Evolutionary conservation across 2,888 invertebrate species (phyloP).

Genomic region (Ptilodon capucinus): DNA sequence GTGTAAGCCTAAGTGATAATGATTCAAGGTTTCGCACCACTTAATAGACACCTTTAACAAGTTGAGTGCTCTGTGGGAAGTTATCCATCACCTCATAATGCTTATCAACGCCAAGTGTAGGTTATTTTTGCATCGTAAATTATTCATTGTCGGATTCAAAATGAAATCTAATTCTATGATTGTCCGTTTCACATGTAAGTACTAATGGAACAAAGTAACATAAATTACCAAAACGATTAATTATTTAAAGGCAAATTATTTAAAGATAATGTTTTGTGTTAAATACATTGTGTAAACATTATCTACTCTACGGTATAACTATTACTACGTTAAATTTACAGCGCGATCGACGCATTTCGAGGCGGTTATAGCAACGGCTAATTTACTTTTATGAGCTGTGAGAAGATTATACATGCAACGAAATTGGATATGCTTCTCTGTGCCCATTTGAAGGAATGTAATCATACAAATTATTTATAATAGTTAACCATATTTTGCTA

Average conservation of each 20-base stretch:
- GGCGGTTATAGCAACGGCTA: slow-evolving; percentile 32
- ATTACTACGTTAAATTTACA: slow-evolving; percentile 1
- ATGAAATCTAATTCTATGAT: not conserved
- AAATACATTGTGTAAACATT: slow-evolving; percentile 12
- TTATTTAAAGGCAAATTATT: slow-evolving; percentile 11
- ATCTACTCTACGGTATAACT: no score
- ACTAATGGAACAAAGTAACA: no score
- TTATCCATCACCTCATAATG: slow-evolving; percentile 15
- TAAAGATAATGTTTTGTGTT: slow-evolving; percentile 12
- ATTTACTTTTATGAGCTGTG: slow-evolving; percentile 53
- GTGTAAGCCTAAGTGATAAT: slow-evolving; percentile 20
- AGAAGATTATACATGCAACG: slow-evolving; percentile 38
- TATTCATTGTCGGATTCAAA: not conserved
- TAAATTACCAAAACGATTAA: no score
- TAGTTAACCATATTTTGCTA: no score
- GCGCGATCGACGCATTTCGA: slow-evolving; percentile 14
- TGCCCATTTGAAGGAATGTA: slow-evolving; percentile 22
- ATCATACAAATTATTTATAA: slow-evolving; percentile 3
- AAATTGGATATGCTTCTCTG: slow-evolving; percentile 36
- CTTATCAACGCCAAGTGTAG: slow-evolving; percentile 3
- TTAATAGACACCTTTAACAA: slow-evolving; percentile 15
- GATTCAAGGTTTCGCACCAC: slow-evolving; percentile 34
- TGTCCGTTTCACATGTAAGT: not conserved
- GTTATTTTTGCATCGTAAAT: slow-evolving; percentile 2
- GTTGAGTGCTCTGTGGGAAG: slow-evolving; percentile 26